A percentile compares a stretch with the other conserved stretches of the same genome.
These are phyloP conservation scores for Sebastes hubbsi DNA, from an alignment of 2,797 vertebrate species.

Conservation along the genomic window DNA sequence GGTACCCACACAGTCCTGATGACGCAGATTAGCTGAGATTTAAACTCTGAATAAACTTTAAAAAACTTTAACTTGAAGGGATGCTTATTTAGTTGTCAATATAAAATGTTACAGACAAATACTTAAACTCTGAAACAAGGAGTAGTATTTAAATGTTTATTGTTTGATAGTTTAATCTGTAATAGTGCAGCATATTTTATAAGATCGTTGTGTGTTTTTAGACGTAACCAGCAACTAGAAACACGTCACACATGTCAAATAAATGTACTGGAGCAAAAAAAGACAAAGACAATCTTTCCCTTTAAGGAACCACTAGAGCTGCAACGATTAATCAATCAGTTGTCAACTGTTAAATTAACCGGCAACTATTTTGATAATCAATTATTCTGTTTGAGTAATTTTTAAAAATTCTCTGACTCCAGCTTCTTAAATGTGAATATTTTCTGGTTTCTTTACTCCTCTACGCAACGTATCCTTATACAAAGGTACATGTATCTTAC, in stretches of 20 bases:
- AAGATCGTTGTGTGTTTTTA: neutral
- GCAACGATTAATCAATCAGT: too few relatives aligned
- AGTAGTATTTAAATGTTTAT: neutral
- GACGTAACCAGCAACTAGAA: rapidly evolving
- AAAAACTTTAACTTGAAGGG: rapidly evolving
- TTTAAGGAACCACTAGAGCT: too few relatives aligned
- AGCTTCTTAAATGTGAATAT: neutral
- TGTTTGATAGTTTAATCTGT: neutral
- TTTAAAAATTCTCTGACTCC: neutral
- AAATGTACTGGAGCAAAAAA: neutral
- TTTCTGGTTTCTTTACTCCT: neutral
- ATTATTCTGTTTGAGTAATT: too few relatives aligned
- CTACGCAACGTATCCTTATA: too few relatives aligned
- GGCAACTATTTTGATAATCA: too few relatives aligned
- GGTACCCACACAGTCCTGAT: neutral
- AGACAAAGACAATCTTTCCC: too few relatives aligned
- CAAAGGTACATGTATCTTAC: rapidly evolving
- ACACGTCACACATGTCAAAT: neutral
- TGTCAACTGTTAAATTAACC: too few relatives aligned
- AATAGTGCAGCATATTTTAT: neutral
- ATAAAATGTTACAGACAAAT: neutral
- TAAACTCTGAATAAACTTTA: too few relatives aligned
- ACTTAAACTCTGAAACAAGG: too few relatives aligned
- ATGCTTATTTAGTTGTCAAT: neutral
- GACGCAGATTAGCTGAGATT: too few relatives aligned